These are phyloP conservation scores for Lepus timidus DNA, from an alignment of 2,113 vertebrate species.

Conservation along the genomic window DNA sequence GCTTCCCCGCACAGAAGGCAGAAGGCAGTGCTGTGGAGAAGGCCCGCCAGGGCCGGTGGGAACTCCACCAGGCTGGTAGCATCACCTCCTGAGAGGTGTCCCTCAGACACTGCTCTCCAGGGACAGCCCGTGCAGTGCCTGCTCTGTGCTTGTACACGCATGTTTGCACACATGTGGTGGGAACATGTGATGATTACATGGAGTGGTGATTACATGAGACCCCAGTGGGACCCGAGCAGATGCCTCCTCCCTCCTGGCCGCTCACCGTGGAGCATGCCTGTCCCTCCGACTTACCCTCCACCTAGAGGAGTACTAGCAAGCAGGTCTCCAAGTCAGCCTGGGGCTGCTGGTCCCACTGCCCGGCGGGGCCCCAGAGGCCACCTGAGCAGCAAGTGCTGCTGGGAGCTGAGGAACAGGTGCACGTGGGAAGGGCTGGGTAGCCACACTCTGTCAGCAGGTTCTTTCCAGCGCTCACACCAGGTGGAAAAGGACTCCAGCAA, in stretches of 20 bases:
- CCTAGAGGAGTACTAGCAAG: background rate
- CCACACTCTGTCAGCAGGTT: background rate
- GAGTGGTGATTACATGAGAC: background rate
- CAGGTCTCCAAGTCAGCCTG: background rate
- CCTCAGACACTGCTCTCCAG: background rate
- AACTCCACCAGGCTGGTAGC: background rate
- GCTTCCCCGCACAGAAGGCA: background rate
- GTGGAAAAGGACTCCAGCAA: background rate
- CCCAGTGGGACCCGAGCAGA: background rate
- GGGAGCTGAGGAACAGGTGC: too few species aligned
- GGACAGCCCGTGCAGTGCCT: too few species aligned
- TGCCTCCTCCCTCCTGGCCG: background rate
- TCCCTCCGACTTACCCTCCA: too few species aligned
- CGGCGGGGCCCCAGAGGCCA: background rate
- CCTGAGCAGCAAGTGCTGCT: too few species aligned
- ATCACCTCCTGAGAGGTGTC: background rate
- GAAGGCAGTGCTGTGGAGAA: background rate
- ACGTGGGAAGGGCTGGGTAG: fast-evolving
- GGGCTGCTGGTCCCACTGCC: background rate
- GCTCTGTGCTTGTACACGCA: too few species aligned
- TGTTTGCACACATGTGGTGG: fast-evolving
- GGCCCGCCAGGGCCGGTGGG: background rate
- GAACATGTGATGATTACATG: too few species aligned
- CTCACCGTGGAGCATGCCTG: background rate
- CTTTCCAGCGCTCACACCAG: background rate